Conservation (phyloP, 92 coral and sea anemone genomes). For the Palythoa grandis region DNA sequence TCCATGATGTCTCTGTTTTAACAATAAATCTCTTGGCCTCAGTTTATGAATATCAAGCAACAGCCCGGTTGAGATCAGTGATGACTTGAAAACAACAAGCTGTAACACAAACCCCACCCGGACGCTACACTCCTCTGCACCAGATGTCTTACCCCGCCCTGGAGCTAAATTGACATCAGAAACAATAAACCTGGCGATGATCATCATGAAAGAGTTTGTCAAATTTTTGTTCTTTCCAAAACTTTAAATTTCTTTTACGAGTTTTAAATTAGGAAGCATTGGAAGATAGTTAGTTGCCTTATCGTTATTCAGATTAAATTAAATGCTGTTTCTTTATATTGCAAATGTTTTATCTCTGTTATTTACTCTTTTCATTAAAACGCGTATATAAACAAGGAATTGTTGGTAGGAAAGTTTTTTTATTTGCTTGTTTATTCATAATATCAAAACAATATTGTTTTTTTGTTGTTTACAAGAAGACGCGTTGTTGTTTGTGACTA, state of each 20-base stretch:
- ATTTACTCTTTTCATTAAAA: background rate
- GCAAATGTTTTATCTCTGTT: background rate
- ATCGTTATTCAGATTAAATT: background rate
- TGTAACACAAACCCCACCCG: slow-evolving; percentile 10
- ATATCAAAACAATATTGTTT: too few relatives aligned
- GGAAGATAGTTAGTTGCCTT: background rate
- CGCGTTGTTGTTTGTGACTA: too few relatives aligned
- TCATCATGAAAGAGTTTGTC: background rate
- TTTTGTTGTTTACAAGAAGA: too few relatives aligned
- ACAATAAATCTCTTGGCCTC: background rate
- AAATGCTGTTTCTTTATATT: background rate
- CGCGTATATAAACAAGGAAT: too few relatives aligned
- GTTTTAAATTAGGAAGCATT: background rate
- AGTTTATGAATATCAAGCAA: background rate
- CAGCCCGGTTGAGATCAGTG: slow-evolving; percentile 21
- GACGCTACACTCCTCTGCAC: background rate
- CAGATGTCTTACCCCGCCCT: slow-evolving; percentile 31
- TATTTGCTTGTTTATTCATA: too few relatives aligned
- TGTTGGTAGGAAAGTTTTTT: too few relatives aligned
- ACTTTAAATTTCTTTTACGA: background rate
- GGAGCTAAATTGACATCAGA: slow-evolving; percentile 26
- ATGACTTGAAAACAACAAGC: slow-evolving; percentile 19
- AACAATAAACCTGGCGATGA: slow-evolving; percentile 3
- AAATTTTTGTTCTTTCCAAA: background rate
- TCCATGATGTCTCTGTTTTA: background rate